Conservation (phyloP, 2,797 vertebrate species). For the Enteromius fasciolatus region DNA sequence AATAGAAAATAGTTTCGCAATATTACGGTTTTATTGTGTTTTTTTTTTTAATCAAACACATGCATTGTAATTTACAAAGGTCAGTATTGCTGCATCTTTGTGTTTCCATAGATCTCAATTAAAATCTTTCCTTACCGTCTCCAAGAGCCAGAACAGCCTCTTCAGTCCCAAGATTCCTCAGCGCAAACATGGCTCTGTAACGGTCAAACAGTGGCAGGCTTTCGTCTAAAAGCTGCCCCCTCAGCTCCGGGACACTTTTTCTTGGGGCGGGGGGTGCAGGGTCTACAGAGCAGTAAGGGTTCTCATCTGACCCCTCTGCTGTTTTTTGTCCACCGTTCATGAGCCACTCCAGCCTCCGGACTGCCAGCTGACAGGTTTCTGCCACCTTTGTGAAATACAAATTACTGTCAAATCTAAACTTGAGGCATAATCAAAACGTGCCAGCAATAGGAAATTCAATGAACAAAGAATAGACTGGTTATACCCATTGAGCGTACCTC, state of each 20-base stretch:
- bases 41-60: background rate
- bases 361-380: constrained; percentile 91
- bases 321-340: constrained; percentile 67
- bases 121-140: constrained; percentile 77
- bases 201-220: constrained; percentile 84
- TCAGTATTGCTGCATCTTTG: background rate
- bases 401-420: background rate
- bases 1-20: too few relatives aligned
- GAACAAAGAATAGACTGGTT: background rate
- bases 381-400: constrained; percentile 81
- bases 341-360: constrained; percentile 88
- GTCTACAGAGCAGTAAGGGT: constrained; percentile 88
- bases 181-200: constrained; percentile 95
- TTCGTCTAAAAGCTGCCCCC: constrained; percentile 81
- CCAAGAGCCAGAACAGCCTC: constrained; percentile 86
- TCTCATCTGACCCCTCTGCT: constrained; percentile 57
- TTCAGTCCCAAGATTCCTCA: constrained; percentile 82
- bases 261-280: constrained; percentile 85
- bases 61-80: background rate
- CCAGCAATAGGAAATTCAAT: background rate
- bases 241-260: constrained; percentile 75
- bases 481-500: constrained; percentile 79
- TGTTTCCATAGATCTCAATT: background rate
- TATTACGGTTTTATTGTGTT: background rate
- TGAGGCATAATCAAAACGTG: background rate